Evolutionary conservation across 2,113 vertebrate genomes (phyloP).

Genomic region (Isurus oxyrinchus): DNA sequence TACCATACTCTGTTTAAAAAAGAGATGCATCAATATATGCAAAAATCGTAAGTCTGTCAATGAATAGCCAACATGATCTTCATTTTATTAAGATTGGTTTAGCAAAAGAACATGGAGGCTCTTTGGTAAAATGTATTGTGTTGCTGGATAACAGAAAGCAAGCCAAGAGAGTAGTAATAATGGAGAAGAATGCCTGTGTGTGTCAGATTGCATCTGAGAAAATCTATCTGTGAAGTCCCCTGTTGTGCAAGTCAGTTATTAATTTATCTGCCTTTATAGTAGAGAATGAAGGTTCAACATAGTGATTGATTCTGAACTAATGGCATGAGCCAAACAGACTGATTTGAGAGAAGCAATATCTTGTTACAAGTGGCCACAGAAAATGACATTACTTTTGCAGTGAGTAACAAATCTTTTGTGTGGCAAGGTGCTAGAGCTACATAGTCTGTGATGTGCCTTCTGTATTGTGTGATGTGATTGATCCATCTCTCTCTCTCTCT

Average conservation of each 20-base stretch:
- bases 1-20: neutral
- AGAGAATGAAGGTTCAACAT: neutral
- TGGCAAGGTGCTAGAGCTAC: neutral
- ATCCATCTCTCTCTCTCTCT: no score
- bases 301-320: neutral
- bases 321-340: neutral
- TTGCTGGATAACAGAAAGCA: neutral
- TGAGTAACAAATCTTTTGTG: neutral
- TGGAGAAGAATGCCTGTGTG: neutral
- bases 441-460: neutral
- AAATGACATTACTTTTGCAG: neutral
- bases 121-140: neutral
- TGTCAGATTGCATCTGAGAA: neutral
- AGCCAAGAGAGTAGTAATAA: neutral
- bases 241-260: neutral
- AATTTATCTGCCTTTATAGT: neutral
- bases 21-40: neutral
- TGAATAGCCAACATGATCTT: neutral
- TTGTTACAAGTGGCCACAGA: neutral
- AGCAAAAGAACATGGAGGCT: neutral
- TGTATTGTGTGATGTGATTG: neutral
- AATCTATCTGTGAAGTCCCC: neutral
- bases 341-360: neutral
- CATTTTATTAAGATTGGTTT: neutral
- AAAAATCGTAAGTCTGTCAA: neutral